phyloP scores from a whole-genome alignment of 2,113 vertebrate genomes.

The Microcebus tavaratra region DNA sequence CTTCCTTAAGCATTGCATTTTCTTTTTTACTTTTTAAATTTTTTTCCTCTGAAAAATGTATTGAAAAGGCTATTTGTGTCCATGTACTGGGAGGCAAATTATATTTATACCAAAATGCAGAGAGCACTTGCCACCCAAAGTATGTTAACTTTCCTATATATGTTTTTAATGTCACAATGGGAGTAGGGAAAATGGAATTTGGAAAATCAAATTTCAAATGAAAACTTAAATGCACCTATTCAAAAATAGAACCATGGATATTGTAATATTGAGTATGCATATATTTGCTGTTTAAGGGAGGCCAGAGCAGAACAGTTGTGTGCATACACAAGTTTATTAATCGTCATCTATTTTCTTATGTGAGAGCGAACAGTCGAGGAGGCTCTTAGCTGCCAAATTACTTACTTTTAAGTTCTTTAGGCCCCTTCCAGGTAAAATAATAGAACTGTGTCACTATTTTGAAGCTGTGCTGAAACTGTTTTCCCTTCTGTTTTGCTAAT shows the following conservation, averaged over 20 bases:
- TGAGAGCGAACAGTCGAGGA: not conserved
- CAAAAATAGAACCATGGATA: not conserved
- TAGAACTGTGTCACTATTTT: not conserved
- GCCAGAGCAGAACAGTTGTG: no score
- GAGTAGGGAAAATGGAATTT: not conserved
- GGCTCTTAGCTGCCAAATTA: not conserved
- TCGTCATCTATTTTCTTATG: not conserved
- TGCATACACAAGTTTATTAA: not conserved
- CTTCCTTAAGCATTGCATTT: not conserved
- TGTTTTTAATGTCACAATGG: not conserved
- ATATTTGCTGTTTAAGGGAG: not conserved
- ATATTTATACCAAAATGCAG: not conserved
- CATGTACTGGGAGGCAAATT: not conserved
- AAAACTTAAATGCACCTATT: conserved; percentile 13
- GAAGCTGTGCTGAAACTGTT: not conserved
- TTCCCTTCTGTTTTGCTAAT: not conserved
- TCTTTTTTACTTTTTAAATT: not conserved
- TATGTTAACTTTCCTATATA: not conserved
- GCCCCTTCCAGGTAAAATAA: not conserved
- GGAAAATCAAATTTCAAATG: not conserved
- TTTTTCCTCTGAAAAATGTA: not conserved
- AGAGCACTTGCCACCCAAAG: not conserved
- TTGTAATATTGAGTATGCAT: not conserved
- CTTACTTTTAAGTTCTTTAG: not conserved
- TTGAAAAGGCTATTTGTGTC: not conserved